Evolutionary conservation across 2,888 invertebrate genomes (phyloP).

Genomic region (Orthosia gothica): DNA sequence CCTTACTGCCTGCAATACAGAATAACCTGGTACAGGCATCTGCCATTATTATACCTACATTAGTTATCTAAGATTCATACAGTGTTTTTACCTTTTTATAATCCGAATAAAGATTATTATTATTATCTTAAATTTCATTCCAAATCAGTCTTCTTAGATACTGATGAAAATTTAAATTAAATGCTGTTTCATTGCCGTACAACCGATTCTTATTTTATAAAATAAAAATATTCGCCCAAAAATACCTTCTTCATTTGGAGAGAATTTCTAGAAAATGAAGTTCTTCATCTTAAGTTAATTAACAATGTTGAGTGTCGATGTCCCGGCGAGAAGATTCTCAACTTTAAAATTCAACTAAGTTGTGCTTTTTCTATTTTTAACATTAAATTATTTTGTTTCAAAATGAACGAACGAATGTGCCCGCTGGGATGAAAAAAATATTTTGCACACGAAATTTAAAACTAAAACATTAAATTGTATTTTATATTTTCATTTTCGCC

Average conservation of each 20-base stretch:
- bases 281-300: constrained; percentile 84
- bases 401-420: constrained; percentile 6
- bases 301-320: constrained; percentile 72
- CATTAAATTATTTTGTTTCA: constrained; percentile 51
- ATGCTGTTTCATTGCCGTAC: constrained; percentile 51
- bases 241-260: constrained; percentile 76
- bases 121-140: constrained; percentile 18
- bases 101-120: too few relatives aligned
- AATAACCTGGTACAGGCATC: too few relatives aligned
- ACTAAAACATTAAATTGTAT: not conserved
- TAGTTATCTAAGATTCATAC: too few relatives aligned
- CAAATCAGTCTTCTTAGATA: constrained; percentile 19
- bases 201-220: constrained; percentile 69
- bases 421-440: not conserved
- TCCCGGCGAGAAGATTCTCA: constrained; percentile 69
- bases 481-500: not conserved
- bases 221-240: constrained; percentile 77
- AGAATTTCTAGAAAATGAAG: constrained; percentile 80
- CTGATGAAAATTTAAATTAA: constrained; percentile 41
- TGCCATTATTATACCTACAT: too few relatives aligned
- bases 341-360: constrained; percentile 73
- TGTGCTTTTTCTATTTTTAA: constrained; percentile 47
- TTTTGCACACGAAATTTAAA: not conserved
- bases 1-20: too few relatives aligned
- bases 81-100: too few relatives aligned